Base-by-base conservation (phyloP, 2,888 invertebrate species). In the Tetranychus piercei region DNA sequence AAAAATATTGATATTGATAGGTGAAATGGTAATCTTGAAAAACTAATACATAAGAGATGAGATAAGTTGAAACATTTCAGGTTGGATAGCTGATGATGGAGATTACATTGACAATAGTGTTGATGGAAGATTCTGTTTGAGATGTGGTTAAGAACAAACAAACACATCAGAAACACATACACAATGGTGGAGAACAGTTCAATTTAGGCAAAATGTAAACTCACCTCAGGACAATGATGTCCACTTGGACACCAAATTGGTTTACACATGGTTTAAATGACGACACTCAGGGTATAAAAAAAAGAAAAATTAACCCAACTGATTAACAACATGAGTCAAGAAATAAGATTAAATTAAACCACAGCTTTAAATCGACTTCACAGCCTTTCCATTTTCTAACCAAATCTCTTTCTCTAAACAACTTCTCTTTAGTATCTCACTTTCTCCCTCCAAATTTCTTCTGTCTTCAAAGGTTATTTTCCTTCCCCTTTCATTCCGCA, bases 181-280 rank as follows among this genome's bases (percentile, higher is more conserved):
- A 34, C 34, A 34, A 34, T 34, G 34, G 34, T 34, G 34, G 34
- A 34, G 5, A 34, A 34, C 34, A 4, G 34, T 34, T 34, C 34
- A 34, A 3, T 34, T 34, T 34, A 6, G 15, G 73, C 0, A 34
- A 43, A 43, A 72, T 20, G n/a, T 23, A 18, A n/a, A 73, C 76
- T 76, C 66, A 76, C 76, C 72, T 76, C 75, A 34, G 76, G 76
- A 75, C 76, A 76, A 45, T 76, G 76, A 71, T 76, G 76, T 73
- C 76, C 75, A 72, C 76, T 76, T 8, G 76, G 76, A 72, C 76
- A 76, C 74, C 75, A 75, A 67, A 9, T 55, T 45, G 71, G 70
- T 22, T 75, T 75, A 76, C 76, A 76, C 76, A 76, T 76, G 34
- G n/a, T 72, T 55, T 55, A 55, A 55, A 6, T 55, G 15, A 55